Conservation (phyloP, 2,113 vertebrate species). For the Falco punctatus region DNA sequence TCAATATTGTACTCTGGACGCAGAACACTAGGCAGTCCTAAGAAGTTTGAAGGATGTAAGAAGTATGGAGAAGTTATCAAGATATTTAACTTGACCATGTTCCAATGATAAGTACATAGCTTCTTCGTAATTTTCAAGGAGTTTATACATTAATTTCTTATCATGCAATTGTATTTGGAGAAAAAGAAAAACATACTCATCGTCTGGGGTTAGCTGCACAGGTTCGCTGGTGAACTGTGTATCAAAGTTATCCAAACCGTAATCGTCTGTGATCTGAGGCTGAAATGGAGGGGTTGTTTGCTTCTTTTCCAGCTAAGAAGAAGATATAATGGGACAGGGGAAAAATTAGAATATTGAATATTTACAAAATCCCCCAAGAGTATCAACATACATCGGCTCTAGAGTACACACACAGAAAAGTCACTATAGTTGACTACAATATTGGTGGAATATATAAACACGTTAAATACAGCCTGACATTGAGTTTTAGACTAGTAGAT, state of each 20-base stretch:
- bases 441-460: neutral
- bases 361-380: neutral
- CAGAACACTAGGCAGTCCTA: neutral
- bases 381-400: neutral
- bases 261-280: slow-evolving; percentile 96
- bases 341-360: rapidly evolving
- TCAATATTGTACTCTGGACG: neutral
- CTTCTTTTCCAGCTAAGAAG: slow-evolving; percentile 92
- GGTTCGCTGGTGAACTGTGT: slow-evolving; percentile 99
- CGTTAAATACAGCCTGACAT: neutral
- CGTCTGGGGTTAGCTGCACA: slow-evolving; percentile 96
- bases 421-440: neutral
- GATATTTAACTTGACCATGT: rapidly evolving
- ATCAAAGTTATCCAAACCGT: slow-evolving; percentile 97
- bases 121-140: neutral
- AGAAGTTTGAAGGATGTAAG: too few relatives aligned
- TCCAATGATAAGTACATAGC: neutral
- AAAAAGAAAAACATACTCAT: slow-evolving; percentile 82
- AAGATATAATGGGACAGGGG: neutral
- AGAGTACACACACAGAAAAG: too few relatives aligned
- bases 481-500: neutral
- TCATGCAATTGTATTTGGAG: neutral
- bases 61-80: rapidly evolving
- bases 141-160: neutral
- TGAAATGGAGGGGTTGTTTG: slow-evolving; percentile 91